Base-by-base conservation (phyloP, 2,113 vertebrate species). In the Proterorhinus semilunaris region DNA sequence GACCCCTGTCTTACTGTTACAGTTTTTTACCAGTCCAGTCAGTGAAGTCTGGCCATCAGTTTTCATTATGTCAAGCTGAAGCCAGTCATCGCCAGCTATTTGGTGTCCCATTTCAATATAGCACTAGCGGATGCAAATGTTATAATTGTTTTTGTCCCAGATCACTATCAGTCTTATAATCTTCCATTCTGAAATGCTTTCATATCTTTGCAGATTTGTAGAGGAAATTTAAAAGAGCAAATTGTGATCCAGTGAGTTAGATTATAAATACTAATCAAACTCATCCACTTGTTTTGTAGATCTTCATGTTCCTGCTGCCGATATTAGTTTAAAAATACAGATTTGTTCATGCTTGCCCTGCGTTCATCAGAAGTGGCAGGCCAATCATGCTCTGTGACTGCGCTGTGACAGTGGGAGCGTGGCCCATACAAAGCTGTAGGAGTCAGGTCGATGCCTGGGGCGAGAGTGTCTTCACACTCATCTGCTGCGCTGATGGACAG, bases 381-480 rank as follows among this genome's bases (percentile, higher is more conserved):
- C 65, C 72, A 78, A 68, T 80, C 55, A 62, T 48, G 65, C 75
- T 88, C 51, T 49, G 70, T 44, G 71, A 76, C 69, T 77, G 43
- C 8, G 73, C 63, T 75, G 73, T 79, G 83, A 82, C 69, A 76
- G 66, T 67, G 78, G 65, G 75, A 73, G 72, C 83, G 63, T 66
- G 68, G 66, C 78, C 69, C 21, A 72, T 76, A 70, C 66, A 69
- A 79, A 81, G 79, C 80, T 78, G 80, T 76, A 76, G 84, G 57
- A 82, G 87, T 79, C 83, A 79, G 53, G 77, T 72, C 65, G 81
- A 62, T 66, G 72, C 71, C 80, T 69, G 54, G 51, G 79, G 50
- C 74, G 82, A 76, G 82, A 79, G 79, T 80, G 74, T 75, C 80
- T 90, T 87, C 81, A 88, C 75, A 82, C 81, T 86, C 80, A 80